Evolutionary conservation across 2,888 invertebrate genomes (phyloP), one percentile per base, ranked within the genome.

Genomic region (Ichneumon xanthorius): DNA sequence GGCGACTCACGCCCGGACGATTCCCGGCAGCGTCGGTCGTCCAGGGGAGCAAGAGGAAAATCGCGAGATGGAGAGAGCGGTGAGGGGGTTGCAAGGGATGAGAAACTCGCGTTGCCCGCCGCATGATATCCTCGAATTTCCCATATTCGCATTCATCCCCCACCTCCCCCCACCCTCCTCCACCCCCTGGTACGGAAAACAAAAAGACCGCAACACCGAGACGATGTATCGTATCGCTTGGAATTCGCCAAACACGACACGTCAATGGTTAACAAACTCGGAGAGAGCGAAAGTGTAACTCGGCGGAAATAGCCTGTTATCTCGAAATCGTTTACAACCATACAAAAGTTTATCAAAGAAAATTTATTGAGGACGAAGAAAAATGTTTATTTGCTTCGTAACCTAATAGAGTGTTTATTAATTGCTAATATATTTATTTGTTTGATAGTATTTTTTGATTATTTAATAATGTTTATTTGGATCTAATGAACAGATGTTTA

Each of bases 281-380:
- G 33, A 33, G 76, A 67, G 53, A 55, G 55, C 53, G 67, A 53
- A 77, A 77, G 67, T 67, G 48, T 65, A 77, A 40, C 67, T 65
- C 67, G 55, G 67, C 77, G 77, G 67, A 77, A 77, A 67, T 67
- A 77, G 65, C 26, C 16, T 40, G 67, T 77, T 77, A 67, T 67
- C 53, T 65, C 37, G 9, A 30, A 63, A 30, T 1, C n/a, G 26
- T 73, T 45, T n/a, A 55, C 0, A 4, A 26, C 2, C 26, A 26
- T 26, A 1, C 26, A 26, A 26, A 26, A 26, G 26, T 26, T 26
- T 26, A 26, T 26, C 26, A 1, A 26, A 26, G 26, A 26, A 26
- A 26, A 26, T 26, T 1, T 26, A 1, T 26, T 1, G 26, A 26
- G 26, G 2, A 26, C 26, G 26, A 26, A 26, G 26, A 26, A 1